These are phyloP conservation scores for Dusona sp. DNA, from an alignment of 2,888 invertebrate species.

Conservation along the genomic window DNA sequence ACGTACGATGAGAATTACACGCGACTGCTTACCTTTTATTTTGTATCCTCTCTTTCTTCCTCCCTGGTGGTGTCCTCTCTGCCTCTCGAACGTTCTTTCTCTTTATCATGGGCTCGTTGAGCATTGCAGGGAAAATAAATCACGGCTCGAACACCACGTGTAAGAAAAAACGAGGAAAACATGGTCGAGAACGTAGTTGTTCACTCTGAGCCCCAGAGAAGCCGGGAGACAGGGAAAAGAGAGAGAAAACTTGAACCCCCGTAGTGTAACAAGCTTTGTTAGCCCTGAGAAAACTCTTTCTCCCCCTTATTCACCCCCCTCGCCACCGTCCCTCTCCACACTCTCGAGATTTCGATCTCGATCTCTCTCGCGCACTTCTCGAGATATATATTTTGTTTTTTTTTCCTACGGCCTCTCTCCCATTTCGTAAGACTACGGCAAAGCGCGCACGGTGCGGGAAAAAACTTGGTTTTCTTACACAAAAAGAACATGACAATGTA, in stretches of 20 bases:
- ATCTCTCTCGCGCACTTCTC: constrained; percentile 11
- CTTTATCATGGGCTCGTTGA: constrained; percentile 40
- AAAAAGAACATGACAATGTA: constrained; percentile 47
- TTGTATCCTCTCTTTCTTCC: background rate
- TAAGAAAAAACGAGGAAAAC: constrained; percentile 47
- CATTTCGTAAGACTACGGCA: constrained; percentile 52
- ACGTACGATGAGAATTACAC: constrained; percentile 36
- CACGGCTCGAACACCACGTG: constrained; percentile 55
- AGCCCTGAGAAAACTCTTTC: constrained; percentile 53
- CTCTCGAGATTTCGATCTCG: constrained; percentile 16
- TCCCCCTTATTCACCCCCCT: background rate
- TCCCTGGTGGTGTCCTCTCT: constrained; percentile 9
- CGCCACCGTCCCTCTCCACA: background rate
- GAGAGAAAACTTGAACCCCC: constrained; percentile 58
- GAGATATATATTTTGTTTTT: constrained; percentile 12
- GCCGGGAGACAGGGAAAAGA: constrained; percentile 41
- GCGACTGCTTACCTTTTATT: constrained; percentile 9
- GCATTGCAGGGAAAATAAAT: constrained; percentile 56
- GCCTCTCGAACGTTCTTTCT: constrained; percentile 17
- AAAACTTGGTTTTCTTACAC: constrained; percentile 20
- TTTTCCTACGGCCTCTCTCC: constrained; percentile 8
- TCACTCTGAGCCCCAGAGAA: constrained; percentile 30
- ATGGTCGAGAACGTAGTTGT: constrained; percentile 50
- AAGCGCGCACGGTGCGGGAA: constrained; percentile 35
- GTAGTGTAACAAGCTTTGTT: constrained; percentile 65